These are phyloP conservation scores for Psilopsiagon aurifrons DNA, from an alignment of 2,113 vertebrate genomes.

Conservation along the genomic window DNA sequence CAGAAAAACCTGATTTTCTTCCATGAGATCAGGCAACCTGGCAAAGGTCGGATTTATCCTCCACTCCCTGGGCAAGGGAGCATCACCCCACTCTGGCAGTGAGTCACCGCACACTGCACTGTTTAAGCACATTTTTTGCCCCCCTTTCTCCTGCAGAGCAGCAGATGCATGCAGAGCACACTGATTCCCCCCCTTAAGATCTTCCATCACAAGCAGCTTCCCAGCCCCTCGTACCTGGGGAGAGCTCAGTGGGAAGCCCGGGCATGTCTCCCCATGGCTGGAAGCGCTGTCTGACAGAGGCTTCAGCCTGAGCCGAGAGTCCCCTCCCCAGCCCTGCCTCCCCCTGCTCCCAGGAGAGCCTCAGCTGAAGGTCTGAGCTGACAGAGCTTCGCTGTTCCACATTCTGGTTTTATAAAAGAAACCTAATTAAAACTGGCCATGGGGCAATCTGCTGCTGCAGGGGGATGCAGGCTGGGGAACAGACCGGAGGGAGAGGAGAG, in stretches of 20 bases:
- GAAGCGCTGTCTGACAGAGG: not conserved
- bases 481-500: not conserved
- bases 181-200: rapidly evolving
- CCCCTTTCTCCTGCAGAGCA: not conserved
- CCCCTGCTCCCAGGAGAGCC: conserved; percentile 8
- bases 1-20: not conserved
- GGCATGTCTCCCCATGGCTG: not conserved
- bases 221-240: not conserved
- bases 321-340: not conserved
- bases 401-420: conserved; percentile 28
- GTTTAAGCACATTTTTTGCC: not conserved
- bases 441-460: not conserved
- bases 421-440: conserved; percentile 29
- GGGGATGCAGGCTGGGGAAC: not conserved
- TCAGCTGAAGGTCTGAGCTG: not conserved
- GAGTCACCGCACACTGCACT: not conserved
- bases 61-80: rapidly evolving
- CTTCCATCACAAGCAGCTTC: not conserved
- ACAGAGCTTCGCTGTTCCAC: not conserved
- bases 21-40: not conserved
- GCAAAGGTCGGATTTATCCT: not conserved
- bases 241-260: not conserved
- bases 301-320: rapidly evolving
- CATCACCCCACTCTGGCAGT: not conserved
- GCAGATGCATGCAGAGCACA: rapidly evolving